Percentiles rank a stretch among this genome's conserved stretches.
phyloP scores from a whole-genome alignment of 2,888 invertebrate species.

The Ormia ochracea region DNA sequence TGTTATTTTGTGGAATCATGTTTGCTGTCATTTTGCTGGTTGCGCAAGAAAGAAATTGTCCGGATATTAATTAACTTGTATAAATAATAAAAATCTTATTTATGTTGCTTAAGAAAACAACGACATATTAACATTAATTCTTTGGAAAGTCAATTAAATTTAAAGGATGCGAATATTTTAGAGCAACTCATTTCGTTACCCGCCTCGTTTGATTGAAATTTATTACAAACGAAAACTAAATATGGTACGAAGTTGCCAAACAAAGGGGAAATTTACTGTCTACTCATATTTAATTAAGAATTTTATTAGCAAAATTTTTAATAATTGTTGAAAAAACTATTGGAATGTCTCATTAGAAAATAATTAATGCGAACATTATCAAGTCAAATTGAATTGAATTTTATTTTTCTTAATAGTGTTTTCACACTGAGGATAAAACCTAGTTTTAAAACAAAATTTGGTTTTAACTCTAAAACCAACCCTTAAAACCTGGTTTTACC shows the following conservation, averaged over 20 bases:
- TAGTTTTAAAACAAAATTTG: no score
- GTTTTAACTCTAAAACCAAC: no score
- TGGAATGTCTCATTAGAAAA: no score
- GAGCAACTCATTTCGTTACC: background rate
- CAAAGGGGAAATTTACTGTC: no score
- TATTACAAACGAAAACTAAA: background rate
- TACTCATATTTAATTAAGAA: no score
- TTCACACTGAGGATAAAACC: no score
- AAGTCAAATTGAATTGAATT: no score
- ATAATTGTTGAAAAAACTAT: no score
- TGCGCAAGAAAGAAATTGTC: constrained; percentile 9
- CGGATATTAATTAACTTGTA: constrained; percentile 60
- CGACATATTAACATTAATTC: constrained; percentile 33
- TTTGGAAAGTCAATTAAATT: constrained; percentile 17
- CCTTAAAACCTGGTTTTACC: no score
- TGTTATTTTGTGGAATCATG: background rate
- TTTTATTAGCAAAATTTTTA: no score
- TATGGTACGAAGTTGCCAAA: background rate
- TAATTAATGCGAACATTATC: no score
- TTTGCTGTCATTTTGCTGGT: constrained; percentile 25
- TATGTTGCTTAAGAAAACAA: constrained; percentile 40
- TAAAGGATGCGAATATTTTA: constrained; percentile 19
- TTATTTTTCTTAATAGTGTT: no score
- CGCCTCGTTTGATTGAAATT: constrained; percentile 18
- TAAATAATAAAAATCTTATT: constrained; percentile 50